Evolutionary conservation across 92 coral and sea anemone genomes (phyloP).

Genomic region (Diadumene lineata): DNA sequence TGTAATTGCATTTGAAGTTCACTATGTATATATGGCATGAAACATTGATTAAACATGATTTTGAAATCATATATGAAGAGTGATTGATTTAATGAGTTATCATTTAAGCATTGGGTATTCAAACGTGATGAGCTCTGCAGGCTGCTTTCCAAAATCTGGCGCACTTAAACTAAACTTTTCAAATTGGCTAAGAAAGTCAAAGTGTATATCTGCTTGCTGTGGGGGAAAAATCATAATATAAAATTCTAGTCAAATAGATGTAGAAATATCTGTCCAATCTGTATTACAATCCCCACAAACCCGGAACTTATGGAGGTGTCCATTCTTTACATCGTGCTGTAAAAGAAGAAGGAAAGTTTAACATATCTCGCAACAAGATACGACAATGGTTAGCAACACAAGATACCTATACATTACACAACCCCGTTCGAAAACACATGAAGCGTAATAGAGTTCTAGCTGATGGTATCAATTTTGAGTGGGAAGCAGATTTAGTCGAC

Average conservation of each 20-base stretch:
- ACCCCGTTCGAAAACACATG: neutral
- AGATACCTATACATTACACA: neutral
- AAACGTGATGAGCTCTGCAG: too few species aligned
- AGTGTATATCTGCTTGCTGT: slow-evolving; percentile 4
- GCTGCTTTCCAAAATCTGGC: neutral
- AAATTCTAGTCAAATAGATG: slow-evolving; percentile 1
- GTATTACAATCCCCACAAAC: neutral
- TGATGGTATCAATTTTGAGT: slow-evolving; percentile 6
- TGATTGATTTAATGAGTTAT: too few species aligned
- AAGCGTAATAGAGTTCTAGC: too few species aligned
- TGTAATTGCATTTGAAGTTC: too few species aligned
- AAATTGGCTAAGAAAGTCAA: too few species aligned
- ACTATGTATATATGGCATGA: too few species aligned
- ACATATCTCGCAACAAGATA: too few species aligned
- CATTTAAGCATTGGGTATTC: too few species aligned
- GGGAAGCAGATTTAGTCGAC: slow-evolving; percentile 13
- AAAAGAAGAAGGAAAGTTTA: too few species aligned
- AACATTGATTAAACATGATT: too few species aligned
- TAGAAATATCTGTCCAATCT: neutral
- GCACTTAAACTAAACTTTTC: neutral
- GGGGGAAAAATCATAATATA: neutral
- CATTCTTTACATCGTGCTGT: neutral
- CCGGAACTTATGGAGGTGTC: neutral
- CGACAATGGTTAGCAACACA: neutral
- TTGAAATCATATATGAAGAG: too few species aligned